Conservation (phyloP, 2,888 invertebrate genomes). For the Drosophila neonasuta region DNA sequence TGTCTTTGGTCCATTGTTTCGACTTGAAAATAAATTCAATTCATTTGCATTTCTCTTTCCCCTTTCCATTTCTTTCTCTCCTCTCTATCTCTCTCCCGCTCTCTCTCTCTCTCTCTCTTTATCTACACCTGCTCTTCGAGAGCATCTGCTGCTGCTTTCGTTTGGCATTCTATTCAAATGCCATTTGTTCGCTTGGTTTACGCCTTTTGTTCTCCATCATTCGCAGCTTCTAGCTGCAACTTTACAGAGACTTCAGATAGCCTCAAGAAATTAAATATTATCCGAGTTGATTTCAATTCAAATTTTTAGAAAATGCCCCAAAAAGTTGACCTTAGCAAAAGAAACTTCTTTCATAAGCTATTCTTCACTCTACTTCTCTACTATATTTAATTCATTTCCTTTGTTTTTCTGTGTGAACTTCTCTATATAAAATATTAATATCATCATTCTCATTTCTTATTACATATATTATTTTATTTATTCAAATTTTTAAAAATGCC, state of each 20-base stretch:
- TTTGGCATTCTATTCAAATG: conserved; percentile 16
- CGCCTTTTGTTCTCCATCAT: conserved; percentile 3
- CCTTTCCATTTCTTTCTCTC: background rate
- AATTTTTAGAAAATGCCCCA: background rate
- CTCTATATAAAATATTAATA: no score
- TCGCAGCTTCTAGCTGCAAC: conserved; percentile 4
- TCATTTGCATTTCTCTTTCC: conserved; percentile 57
- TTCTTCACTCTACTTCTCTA: no score
- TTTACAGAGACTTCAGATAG: background rate
- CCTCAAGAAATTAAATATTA: background rate
- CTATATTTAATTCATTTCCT: no score
- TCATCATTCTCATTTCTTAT: no score
- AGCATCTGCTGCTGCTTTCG: conserved; percentile 16
- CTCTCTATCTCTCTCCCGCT: background rate
- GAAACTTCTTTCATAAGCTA: no score
- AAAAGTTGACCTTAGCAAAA: background rate
- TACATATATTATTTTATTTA: no score
- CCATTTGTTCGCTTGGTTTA: conserved; percentile 30
- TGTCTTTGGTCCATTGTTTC: conserved; percentile 30
- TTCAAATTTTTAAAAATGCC: no score
- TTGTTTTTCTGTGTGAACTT: no score
- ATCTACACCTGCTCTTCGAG: background rate
- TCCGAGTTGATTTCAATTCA: background rate
- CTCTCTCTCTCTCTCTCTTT: background rate
- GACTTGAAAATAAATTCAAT: conserved; percentile 48